Conservation (phyloP, 2,797 vertebrate genomes). For the Pseudomugil gertrudae region DNA sequence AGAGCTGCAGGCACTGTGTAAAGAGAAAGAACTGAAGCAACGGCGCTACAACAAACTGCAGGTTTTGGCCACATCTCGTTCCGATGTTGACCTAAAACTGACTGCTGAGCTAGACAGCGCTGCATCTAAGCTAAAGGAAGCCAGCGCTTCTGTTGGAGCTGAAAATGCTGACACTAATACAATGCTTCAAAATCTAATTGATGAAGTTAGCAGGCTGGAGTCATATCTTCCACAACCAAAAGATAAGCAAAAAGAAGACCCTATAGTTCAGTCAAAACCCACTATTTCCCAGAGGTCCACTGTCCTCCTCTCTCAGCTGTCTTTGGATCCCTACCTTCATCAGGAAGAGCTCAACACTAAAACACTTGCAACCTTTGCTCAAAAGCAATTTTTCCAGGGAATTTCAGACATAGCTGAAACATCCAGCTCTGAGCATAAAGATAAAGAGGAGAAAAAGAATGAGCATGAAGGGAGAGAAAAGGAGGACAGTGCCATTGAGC, state of each 20-base stretch:
- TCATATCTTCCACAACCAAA: conserved; percentile 72
- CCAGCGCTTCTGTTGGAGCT: conserved; percentile 68
- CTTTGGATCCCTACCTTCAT: conserved; percentile 84
- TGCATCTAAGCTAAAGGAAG: conserved; percentile 72
- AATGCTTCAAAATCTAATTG: conserved; percentile 79
- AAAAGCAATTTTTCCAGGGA: conserved; percentile 82
- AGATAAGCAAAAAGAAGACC: conserved; percentile 32
- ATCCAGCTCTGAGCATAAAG: conserved; percentile 77
- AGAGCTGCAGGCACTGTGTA: conserved; percentile 83
- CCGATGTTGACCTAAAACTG: conserved; percentile 75
- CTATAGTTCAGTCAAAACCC: conserved; percentile 5
- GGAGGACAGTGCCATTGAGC: conserved; percentile 67
- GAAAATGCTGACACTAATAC: conserved; percentile 80
- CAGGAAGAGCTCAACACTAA: conserved; percentile 88
- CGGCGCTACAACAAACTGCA: conserved; percentile 85
- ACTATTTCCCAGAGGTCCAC: conserved; percentile 28
- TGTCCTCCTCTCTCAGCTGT: conserved; percentile 85
- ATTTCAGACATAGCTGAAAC: conserved; percentile 81
- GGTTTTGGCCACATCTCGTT: conserved; percentile 72
- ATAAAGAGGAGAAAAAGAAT: conserved; percentile 55
- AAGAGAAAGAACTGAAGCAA: conserved; percentile 84
- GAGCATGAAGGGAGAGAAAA: conserved; percentile 36
- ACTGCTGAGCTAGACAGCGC: conserved; percentile 71
- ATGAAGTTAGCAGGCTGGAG: conserved; percentile 77
- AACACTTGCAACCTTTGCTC: conserved; percentile 82